Evolutionary conservation across 1,140 invertebrate genomes (phyloP), one percentile per base, ranked within the genome.

Genomic region (Mactra quadrangularis): DNA sequence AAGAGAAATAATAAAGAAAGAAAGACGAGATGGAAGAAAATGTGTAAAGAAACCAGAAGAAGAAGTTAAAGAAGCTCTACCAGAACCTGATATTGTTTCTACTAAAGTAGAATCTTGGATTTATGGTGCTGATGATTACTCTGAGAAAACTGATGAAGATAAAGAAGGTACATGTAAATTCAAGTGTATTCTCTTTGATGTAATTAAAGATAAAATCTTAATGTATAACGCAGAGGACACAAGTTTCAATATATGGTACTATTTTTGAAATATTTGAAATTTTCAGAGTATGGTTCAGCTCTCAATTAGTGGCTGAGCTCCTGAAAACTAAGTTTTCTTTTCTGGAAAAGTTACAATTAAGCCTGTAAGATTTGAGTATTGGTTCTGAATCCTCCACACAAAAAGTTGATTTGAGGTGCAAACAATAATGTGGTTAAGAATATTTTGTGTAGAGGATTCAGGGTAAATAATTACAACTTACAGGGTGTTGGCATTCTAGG

Each of bases 51-150:
- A 71, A 47, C 27, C 6, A 2, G 64, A 70, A 31, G 62, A 41
- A n/a, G 50, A 31, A 1, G 38, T 29, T 19, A 31, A 55, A 15
- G 45, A 81, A 50, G 45, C 17, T 9, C 55, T 81, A 13, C 53
- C 64, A 29, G 64, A 60, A 35, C 25, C 22, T 29, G 64, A 59
- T 19, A 19, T 50, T 15, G 53, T 45, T 13, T 31, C 38, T 1
- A 53, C 57, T 4, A 81, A 81, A 60, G n/a, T 59, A 53, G 35
- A 66, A 19, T 59, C 77, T 13, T 81, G 77, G 77, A 71, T 81
- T 19, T 81, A 57, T 60, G 77, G 55, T 9, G 2, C 25, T 3
- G 77, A 45, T 11, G 66, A 81, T 47, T 71, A 59, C 27, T 59
- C 66, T 15, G 77, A 81, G 47, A 71, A 70, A 29, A 50, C 15